Evolutionary conservation across 2,888 invertebrate genomes (phyloP), one percentile per base, ranked within the genome.

Genomic region (Oxyteleia sp.): DNA sequence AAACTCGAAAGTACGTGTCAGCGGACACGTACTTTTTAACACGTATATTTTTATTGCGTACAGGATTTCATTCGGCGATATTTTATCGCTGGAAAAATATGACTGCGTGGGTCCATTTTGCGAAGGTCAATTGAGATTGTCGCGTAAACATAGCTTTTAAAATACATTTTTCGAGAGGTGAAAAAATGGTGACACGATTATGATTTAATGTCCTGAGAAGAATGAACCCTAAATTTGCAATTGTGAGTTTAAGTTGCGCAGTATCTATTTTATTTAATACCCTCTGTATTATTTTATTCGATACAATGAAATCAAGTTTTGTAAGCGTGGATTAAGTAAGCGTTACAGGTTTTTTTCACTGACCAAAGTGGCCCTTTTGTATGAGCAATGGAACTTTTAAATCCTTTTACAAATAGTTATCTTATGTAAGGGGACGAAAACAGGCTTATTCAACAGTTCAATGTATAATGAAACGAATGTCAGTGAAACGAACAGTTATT

Each of bases 321-420:
- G 55, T 61, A 74, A 74, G 57, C 81, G 51, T 53, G 80, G 80
- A 81, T 81, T 80, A 80, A 80, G 72, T 74, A 45, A 53, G 72
- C 53, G 53, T 80, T 74, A 74, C 81, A 81, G 61, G 81, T 61
- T 80, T 81, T 80, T 43, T 63, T 23, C 55, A 43, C 47, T 35
- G 32, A 41, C 38, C 57, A 43, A 68, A 75, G 69, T 51, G 49
- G 35, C 69, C 81, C 81, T 16, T 43, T 63, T 38, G 61, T 61
- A 29, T 43, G 41, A 64, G 69, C 61, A 53, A 64, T 74, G 63
- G 47, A 68, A 80, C 68, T 74, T 81, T 81, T 81, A 68, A 74
- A 81, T 81, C 81, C 80, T 74, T 74, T 81, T 68, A 74, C 68
- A 68, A 74, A 81, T 68, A 74, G 80, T 74, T 66, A 51, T 61